Evolutionary conservation across 2,797 vertebrate genomes (phyloP).

Genomic region (Alectoris magna): DNA sequence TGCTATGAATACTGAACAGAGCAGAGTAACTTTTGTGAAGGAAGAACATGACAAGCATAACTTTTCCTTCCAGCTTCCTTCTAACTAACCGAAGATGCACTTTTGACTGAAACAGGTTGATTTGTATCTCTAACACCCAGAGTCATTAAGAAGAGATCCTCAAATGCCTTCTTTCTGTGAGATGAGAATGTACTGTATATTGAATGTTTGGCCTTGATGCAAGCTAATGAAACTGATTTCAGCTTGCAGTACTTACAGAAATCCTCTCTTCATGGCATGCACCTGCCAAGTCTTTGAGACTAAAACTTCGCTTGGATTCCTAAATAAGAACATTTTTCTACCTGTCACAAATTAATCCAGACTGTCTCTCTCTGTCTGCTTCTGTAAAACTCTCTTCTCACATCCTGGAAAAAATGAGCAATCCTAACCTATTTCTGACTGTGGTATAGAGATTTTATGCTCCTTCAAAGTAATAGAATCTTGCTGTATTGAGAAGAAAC

Average conservation of each 20-base stretch:
- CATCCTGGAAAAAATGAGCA: conserved; percentile 40
- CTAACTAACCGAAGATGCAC: not conserved
- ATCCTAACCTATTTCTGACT: conserved; percentile 28
- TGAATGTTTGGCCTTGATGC: conserved; percentile 35
- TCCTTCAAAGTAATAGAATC: conserved; percentile 6
- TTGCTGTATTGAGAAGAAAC: not conserved
- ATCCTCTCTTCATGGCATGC: conserved; percentile 44
- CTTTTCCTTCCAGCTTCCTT: not conserved
- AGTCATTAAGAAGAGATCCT: not conserved
- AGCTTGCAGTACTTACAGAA: conserved; percentile 42
- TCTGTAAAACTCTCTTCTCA: conserved; percentile 30
- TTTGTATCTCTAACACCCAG: not conserved
- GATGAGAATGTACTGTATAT: not conserved
- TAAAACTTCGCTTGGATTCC: conserved; percentile 28
- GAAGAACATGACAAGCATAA: not conserved
- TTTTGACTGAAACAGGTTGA: not conserved
- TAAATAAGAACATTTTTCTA: conserved; percentile 59
- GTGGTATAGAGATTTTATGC: not conserved
- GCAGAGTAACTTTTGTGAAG: not conserved
- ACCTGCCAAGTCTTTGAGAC: conserved; percentile 53
- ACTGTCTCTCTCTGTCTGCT: conserved; percentile 33
- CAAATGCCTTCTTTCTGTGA: not conserved
- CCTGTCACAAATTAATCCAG: conserved; percentile 62
- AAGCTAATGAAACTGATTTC: conserved; percentile 49
- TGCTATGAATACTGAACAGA: not conserved